Conservation (phyloP, 2,797 vertebrate species). For the Varecia variegata region DNA sequence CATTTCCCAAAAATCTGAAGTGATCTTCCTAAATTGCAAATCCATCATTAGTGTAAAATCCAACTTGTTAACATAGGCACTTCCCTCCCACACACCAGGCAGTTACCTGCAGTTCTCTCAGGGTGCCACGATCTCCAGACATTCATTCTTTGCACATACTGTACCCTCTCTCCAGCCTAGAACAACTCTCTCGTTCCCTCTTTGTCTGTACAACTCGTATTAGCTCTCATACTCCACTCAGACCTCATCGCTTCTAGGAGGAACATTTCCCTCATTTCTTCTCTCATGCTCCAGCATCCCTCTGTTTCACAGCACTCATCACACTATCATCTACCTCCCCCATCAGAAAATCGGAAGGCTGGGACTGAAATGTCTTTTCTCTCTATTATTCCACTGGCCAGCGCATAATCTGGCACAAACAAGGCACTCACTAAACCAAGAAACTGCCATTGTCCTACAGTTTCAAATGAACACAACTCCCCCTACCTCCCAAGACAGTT, state of each 20-base stretch:
- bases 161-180: background rate
- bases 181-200: background rate
- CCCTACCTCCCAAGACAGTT: background rate
- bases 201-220: background rate
- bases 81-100: background rate
- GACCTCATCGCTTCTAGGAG: background rate
- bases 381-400: background rate
- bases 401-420: background rate
- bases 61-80: background rate
- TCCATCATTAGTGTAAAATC: background rate
- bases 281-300: background rate
- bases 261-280: background rate
- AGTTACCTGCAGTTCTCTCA: background rate
- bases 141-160: background rate
- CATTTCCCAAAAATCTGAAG: background rate
- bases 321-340: background rate
- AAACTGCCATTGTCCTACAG: background rate
- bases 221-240: background rate
- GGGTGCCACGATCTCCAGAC: background rate
- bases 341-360: background rate
- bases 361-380: background rate
- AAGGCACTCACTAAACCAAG: background rate
- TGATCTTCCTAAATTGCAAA: background rate
- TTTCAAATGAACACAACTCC: background rate
- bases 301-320: background rate